phyloP scores from a whole-genome alignment of 2,888 invertebrate genomes.

The Cylindroiulus punctatus region DNA sequence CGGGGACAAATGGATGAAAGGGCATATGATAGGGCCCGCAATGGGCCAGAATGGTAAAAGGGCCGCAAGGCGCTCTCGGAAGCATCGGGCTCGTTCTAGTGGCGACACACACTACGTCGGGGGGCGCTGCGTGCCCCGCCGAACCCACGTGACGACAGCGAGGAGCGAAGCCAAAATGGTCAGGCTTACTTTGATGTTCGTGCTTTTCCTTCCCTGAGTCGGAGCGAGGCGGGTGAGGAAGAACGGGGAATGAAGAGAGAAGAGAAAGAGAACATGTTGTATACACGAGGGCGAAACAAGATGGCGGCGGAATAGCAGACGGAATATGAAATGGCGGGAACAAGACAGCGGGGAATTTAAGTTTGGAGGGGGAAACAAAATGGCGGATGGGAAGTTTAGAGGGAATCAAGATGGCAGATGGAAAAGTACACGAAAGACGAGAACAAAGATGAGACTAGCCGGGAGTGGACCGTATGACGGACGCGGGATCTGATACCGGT shows the following conservation, averaged over 20 bases:
- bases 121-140: neutral
- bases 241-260: neutral
- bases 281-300: no score
- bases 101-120: neutral
- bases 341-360: no score
- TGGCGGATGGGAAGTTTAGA: no score
- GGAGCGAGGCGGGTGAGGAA: neutral
- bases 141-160: neutral
- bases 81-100: neutral
- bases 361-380: no score
- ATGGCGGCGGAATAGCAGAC: no score
- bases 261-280: neutral
- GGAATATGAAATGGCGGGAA: no score
- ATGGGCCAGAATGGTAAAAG: neutral
- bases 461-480: no score
- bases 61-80: neutral
- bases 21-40: neutral
- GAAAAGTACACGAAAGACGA: no score
- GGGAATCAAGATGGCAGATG: no score
- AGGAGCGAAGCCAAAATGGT: neutral
- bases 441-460: no score
- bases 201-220: constrained; percentile 42
- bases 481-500: no score
- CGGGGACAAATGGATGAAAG: no score
- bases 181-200: constrained; percentile 39